Conservation (phyloP, 2,888 invertebrate genomes). For the Philaethria dido region DNA sequence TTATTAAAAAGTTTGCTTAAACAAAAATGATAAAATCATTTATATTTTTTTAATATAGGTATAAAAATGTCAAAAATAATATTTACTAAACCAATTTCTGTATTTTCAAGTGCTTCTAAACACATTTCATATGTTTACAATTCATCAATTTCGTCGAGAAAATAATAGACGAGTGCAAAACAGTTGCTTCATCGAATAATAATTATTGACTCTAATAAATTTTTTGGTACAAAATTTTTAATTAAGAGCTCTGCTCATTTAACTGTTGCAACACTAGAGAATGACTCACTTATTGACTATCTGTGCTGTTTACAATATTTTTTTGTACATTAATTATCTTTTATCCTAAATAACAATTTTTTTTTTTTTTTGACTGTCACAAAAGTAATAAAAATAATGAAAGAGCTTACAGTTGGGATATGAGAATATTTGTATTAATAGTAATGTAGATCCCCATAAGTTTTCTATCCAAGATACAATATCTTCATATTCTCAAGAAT, state of each 20-base stretch:
- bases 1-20: no score
- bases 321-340: constrained; percentile 25
- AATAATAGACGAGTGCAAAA: neutral
- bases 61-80: neutral
- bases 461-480: no score
- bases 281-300: constrained; percentile 12
- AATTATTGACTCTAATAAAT: neutral
- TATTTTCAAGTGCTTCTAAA: neutral
- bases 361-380: neutral
- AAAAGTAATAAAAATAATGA: no score
- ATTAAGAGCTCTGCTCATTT: neutral
- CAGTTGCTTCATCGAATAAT: neutral
- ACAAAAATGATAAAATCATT: no score
- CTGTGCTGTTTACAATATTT: neutral
- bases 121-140: neutral
- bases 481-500: no score
- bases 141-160: neutral
- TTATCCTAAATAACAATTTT: neutral
- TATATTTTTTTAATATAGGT: no score
- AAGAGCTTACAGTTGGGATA: no score
- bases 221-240: neutral
- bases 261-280: constrained; percentile 4
- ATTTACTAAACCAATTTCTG: neutral
- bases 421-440: neutral
- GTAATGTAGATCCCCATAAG: no score